These are phyloP conservation scores for Onychostruthus taczanowskii DNA, from an alignment of 2,113 vertebrate genomes.

Conservation along the genomic window DNA sequence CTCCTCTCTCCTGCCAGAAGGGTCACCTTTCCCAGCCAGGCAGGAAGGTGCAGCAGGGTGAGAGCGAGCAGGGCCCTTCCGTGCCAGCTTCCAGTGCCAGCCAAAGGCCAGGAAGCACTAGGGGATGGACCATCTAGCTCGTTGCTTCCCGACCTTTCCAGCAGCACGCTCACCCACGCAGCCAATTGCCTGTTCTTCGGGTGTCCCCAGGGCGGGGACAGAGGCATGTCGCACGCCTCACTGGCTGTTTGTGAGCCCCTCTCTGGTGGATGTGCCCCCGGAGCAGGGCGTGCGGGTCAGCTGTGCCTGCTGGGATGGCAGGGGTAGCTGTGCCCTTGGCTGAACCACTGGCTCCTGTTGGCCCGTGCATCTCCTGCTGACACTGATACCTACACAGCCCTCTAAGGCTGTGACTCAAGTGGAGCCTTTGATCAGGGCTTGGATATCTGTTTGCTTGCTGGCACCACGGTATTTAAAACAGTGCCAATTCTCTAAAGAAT, in stretches of 20 bases:
- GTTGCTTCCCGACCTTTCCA: neutral
- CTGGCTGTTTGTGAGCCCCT: neutral
- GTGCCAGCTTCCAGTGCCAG: neutral
- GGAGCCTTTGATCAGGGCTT: neutral
- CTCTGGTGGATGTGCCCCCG: neutral
- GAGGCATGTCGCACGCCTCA: neutral
- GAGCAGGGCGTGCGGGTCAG: neutral
- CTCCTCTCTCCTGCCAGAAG: neutral
- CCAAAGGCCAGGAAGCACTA: neutral
- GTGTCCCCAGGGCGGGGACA: neutral
- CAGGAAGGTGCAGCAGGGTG: neutral
- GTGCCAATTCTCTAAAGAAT: neutral
- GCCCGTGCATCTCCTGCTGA: rapidly evolving
- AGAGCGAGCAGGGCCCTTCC: neutral
- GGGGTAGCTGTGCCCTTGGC: neutral
- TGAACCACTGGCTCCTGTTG: neutral
- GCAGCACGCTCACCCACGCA: neutral
- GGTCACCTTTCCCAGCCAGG: slow-evolving; percentile 29
- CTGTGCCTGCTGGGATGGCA: neutral
- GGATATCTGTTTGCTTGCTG: neutral
- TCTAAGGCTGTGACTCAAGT: neutral
- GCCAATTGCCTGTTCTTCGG: rapidly evolving
- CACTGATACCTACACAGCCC: rapidly evolving
- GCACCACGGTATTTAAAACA: neutral
- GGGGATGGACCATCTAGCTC: neutral